These are phyloP conservation scores for Xylocopa sonorina DNA, from an alignment of 1,140 invertebrate species.

Conservation along the genomic window DNA sequence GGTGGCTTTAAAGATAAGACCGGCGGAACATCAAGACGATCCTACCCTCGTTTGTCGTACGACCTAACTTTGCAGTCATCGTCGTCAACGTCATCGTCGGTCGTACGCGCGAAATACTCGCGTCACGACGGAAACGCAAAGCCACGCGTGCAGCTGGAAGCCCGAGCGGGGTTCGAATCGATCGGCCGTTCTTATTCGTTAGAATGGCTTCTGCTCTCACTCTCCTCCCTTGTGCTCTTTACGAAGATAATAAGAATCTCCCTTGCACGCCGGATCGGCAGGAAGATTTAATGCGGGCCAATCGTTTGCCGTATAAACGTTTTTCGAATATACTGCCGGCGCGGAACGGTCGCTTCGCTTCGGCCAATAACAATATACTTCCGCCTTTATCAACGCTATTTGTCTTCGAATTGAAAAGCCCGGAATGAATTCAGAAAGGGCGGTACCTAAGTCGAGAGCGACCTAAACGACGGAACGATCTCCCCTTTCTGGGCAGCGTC, in stretches of 20 bases:
- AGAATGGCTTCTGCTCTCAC: slow-evolving; percentile 30
- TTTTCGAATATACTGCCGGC: slow-evolving; percentile 63
- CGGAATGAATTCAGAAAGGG: slow-evolving; percentile 36
- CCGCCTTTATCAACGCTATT: slow-evolving; percentile 43
- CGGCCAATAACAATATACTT: slow-evolving; percentile 20
- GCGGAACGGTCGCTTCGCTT: slow-evolving; percentile 26
- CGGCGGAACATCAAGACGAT: background rate
- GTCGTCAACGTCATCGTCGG: too few relatives aligned
- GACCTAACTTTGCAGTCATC: background rate
- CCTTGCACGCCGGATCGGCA: background rate
- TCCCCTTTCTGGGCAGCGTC: background rate
- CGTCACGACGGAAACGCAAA: background rate
- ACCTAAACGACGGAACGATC: slow-evolving; percentile 5
- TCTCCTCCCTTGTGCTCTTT: too few relatives aligned
- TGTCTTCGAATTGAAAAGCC: slow-evolving; percentile 43
- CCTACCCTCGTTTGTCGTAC: background rate
- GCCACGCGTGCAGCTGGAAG: background rate
- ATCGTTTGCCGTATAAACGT: slow-evolving; percentile 69
- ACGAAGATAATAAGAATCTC: background rate
- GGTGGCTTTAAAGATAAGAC: slow-evolving; percentile 7
- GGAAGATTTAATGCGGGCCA: slow-evolving; percentile 66
- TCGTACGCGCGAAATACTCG: background rate
- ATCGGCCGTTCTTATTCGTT: slow-evolving; percentile 36
- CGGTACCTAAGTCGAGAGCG: background rate
- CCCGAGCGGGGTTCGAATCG: background rate